Evolutionary conservation across 2,888 invertebrate genomes (phyloP), one percentile per base, ranked within the genome.

Genomic region (Andrena fulva): DNA sequence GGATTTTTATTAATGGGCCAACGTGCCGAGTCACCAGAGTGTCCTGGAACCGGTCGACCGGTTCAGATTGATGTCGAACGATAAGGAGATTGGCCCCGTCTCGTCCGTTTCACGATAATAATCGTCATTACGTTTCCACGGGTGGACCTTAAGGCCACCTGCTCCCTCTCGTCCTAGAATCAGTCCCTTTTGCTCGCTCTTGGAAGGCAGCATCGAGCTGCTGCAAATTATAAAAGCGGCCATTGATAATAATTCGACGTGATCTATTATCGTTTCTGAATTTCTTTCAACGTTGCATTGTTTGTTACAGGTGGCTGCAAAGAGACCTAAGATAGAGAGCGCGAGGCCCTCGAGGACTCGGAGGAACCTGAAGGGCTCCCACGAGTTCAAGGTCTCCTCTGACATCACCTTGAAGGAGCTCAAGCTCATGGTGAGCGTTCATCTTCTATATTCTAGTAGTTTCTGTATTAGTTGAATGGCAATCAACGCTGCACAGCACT

Each of bases 301-400:
- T 59, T 63, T 59, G 60, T 76, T 10, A 1, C 84, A 92, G 92
- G 87, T 88, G 78, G 86, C 89, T 8, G 86, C 90, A 0, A 92
- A 91, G 84, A 91, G 88, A 77, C 87, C 90, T 50, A 91, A 91
- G 50, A 85, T 90, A 50, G 86, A 87, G 52, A 88, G 69, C 29
- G 54, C 84, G 42, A 91, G 93, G 78, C 91, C 92, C 0, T 91
- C 92, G 70, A 91, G 93, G 71, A 90, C 91, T 54, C 90, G 93
- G 73, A 90, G 93, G 88, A 93, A 92, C 91, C 78, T 91, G 63
- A 92, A 93, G 81, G 92, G 92, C 48, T 92, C 92, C 33, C 92
- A 93, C 79, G 92, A 93, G 74, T 88, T 93, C 31, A 93, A 92
- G 82, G 93, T 93, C 42, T 93, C 92, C 16, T 93, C 93, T 10